These are phyloP conservation scores for Aphelenchoides fujianensis DNA, from an alignment of 1,140 invertebrate species.

Conservation along the genomic window DNA sequence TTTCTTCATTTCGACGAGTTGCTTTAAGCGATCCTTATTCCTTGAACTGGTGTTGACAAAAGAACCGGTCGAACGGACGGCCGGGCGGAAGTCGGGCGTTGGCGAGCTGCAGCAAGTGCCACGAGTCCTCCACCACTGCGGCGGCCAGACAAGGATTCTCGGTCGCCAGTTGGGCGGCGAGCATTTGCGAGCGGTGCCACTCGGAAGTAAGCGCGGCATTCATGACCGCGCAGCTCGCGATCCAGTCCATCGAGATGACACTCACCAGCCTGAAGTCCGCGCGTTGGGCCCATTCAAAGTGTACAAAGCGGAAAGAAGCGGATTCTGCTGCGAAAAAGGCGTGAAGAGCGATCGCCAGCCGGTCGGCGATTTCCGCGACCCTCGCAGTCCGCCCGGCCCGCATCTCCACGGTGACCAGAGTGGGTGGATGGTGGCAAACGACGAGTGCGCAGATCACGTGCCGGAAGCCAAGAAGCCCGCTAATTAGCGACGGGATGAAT, in stretches of 20 bases:
- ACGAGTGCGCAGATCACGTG: background rate
- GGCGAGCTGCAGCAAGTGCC: constrained; percentile 2
- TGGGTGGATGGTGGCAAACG: no score
- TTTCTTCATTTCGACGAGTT: no score
- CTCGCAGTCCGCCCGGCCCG: no score
- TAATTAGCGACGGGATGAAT: constrained; percentile 13
- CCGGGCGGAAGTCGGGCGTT: background rate
- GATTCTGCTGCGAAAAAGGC: background rate
- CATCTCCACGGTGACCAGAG: constrained; percentile 12
- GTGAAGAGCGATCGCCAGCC: background rate
- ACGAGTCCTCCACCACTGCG: background rate
- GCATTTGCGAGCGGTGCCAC: background rate
- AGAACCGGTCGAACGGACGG: background rate
- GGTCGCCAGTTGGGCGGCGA: background rate
- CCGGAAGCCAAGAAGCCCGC: constrained; percentile 7
- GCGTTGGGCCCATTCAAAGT: constrained; percentile 10
- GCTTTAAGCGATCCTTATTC: no score
- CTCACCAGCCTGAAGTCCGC: background rate
- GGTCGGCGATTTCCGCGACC: background rate
- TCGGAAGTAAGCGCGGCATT: background rate
- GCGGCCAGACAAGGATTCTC: background rate
- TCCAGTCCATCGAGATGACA: constrained; percentile 16
- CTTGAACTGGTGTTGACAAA: no score
- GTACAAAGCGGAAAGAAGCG: background rate
- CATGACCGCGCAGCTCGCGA: background rate